Evolutionary conservation across 2,888 invertebrate species (phyloP).

Genomic region (Hypomecis atomaria): DNA sequence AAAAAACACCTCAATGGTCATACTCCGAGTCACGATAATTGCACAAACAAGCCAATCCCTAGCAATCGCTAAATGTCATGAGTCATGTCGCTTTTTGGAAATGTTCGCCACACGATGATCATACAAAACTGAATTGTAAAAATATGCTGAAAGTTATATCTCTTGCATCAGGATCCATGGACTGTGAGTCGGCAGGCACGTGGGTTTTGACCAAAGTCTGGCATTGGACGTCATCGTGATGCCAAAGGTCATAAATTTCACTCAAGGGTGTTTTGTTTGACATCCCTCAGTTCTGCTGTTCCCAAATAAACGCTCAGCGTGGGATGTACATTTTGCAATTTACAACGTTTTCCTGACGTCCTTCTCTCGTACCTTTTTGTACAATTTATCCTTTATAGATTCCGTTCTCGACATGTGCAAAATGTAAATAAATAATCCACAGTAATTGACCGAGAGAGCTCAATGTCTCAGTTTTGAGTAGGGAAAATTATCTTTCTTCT

Average conservation of each 20-base stretch:
- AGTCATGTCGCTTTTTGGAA: slow-evolving; percentile 11
- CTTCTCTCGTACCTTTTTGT: not conserved
- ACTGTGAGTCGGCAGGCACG: slow-evolving; percentile 1
- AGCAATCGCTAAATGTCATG: not conserved
- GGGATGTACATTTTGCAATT: slow-evolving; percentile 4
- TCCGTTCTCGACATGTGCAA: too few species aligned
- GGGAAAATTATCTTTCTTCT: too few species aligned
- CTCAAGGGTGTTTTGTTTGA: slow-evolving; percentile 9
- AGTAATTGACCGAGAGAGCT: too few species aligned
- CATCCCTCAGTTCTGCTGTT: not conserved
- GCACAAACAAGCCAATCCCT: slow-evolving; percentile 7
- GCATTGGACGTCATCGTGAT: slow-evolving; percentile 12
- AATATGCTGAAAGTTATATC: not conserved
- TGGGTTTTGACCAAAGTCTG: slow-evolving; percentile 7
- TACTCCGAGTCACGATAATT: slow-evolving; percentile 12
- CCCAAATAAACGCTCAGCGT: slow-evolving; percentile 5
- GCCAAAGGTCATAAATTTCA: slow-evolving; percentile 11
- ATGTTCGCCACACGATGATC: slow-evolving; percentile 17
- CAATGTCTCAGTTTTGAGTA: too few species aligned
- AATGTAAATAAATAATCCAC: too few species aligned
- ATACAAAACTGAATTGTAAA: slow-evolving; percentile 4
- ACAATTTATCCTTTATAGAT: too few species aligned
- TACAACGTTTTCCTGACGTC: not conserved
- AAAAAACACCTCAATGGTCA: slow-evolving; percentile 14
- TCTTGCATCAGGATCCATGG: slow-evolving; percentile 8